A percentile compares a stretch with the other conserved stretches of the same genome.
phyloP scores from a whole-genome alignment of 2,797 vertebrate genomes.

The Thaleichthys pacificus region DNA sequence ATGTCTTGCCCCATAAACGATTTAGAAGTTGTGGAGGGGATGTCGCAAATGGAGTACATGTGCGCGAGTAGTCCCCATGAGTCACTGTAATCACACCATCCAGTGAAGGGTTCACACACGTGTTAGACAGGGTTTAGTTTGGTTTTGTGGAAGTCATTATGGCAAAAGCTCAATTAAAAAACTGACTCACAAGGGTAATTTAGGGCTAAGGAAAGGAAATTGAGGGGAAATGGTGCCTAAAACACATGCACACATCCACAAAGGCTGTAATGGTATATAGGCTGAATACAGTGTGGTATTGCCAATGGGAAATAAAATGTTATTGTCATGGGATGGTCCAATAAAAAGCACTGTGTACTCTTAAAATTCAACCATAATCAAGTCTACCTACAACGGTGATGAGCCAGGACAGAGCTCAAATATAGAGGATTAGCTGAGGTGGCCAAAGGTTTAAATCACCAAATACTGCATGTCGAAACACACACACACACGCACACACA shows the following conservation, averaged over 20 bases:
- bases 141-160: neutral
- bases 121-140: neutral
- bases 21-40: too few species aligned
- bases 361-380: too few species aligned
- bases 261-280: neutral
- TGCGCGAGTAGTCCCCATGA: too few species aligned
- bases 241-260: neutral
- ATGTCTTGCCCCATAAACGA: too few species aligned
- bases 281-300: too few species aligned
- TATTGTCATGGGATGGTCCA: too few species aligned
- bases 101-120: neutral
- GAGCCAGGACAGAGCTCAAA: too few species aligned
- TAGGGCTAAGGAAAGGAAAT: neutral
- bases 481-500: slow-evolving; percentile 9
- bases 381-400: too few species aligned
- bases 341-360: too few species aligned
- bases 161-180: neutral
- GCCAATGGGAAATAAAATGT: too few species aligned
- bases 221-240: neutral
- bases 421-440: too few species aligned
- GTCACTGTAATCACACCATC: neutral
- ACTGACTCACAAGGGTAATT: slow-evolving; percentile 5
- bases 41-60: too few species aligned
- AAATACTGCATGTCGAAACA: neutral
- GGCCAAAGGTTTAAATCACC: neutral